phyloP scores from a whole-genome alignment of 2,888 invertebrate species.

The Leucophenga maculata region DNA sequence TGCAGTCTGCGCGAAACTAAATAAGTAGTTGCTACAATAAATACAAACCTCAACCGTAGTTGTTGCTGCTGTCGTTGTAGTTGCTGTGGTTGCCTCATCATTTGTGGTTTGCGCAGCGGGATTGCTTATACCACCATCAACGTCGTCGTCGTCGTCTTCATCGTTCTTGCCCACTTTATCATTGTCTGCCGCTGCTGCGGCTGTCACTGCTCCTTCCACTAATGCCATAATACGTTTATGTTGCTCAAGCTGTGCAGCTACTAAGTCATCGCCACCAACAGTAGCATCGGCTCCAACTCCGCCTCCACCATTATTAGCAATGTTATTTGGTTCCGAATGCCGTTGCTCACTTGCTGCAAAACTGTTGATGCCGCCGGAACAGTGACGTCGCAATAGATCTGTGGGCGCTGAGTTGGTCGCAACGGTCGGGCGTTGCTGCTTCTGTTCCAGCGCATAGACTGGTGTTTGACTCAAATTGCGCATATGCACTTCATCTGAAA shows the following conservation, averaged over 20 bases:
- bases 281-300: conserved; percentile 16
- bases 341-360: background rate
- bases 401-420: conserved; percentile 53
- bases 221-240: conserved; percentile 46
- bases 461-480: conserved; percentile 65
- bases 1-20: background rate
- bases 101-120: conserved; percentile 54
- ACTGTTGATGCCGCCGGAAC: conserved; percentile 35
- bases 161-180: conserved; percentile 28
- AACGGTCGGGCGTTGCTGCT: conserved; percentile 38
- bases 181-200: background rate
- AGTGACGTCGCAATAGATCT: conserved; percentile 47
- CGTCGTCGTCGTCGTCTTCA: conserved; percentile 37
- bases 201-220: conserved; percentile 42
- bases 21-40: conserved; percentile 25
- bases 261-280: conserved; percentile 37
- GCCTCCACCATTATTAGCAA: background rate
- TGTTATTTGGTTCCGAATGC: conserved; percentile 5
- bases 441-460: conserved; percentile 43
- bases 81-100: conserved; percentile 45
- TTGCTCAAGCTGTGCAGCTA: conserved; percentile 49
- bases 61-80: conserved; percentile 37
- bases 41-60: conserved; percentile 61
- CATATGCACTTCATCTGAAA: conserved; percentile 64
- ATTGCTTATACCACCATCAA: conserved; percentile 52